Base-by-base conservation (phyloP, 2,113 vertebrate species). In the Stomatorhinus ivindoensis region DNA sequence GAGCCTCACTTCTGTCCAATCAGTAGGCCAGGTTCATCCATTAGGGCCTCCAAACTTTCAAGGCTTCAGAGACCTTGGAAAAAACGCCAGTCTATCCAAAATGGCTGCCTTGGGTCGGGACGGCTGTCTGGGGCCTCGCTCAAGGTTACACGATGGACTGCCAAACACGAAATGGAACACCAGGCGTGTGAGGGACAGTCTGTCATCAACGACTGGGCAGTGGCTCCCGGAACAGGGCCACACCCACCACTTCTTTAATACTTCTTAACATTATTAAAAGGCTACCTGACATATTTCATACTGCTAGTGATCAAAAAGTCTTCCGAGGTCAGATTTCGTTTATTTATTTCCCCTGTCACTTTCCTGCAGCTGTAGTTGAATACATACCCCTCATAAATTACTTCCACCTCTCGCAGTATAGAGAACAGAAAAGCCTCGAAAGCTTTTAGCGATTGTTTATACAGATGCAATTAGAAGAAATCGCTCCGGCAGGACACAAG, bases 401-500 rank as follows among this genome's bases (percentile, higher is more conserved):
- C 88, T 80, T 42, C 24, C 61, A 88, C 46, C 27, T 48, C 58
- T 46, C 27, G 5, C 11, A 76, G 21, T 39, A 51, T 88, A 88
- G 47, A 21, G 58, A 24, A 17, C 47, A 19, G n/a, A 88, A 50
- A 27, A 44, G 88, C 85, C 50, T 44, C 24, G 15, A 58, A 80
- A 82, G 69, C 65, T 80, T 87, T 87, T 21, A 90, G 86, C 31
- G 4, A 44, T 51, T 39, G 27, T 53, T 53, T 90, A 31, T 76
- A 46, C 65, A 51, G 27, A 82, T 89, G 76, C 48, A 89, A 85
- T 61, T n/a, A 44, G 42, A 55, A 85, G 21, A 89, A 86, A 35
- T 44, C 46, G 6, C 44, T 86, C 51, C 13, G 39, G 83, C 58
- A 35, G 35, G 47, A 65, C 83, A 84, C 51, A 58, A 50, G 53